Conservation (phyloP, 2,797 vertebrate genomes). For the Onychomys arenicola region DNA sequence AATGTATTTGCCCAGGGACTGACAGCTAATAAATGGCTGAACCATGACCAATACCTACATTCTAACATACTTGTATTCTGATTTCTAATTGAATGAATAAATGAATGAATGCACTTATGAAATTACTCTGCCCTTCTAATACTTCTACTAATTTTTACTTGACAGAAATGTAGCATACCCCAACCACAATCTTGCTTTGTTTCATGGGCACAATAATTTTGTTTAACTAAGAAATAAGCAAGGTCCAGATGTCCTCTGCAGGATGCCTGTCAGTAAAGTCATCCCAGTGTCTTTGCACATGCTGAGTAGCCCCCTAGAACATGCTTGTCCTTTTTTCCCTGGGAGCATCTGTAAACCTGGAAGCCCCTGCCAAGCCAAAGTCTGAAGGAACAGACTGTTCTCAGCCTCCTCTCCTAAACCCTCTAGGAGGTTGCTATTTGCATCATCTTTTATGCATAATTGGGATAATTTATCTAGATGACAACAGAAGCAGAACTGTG, state of each 20-base stretch:
- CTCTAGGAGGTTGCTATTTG: conserved; percentile 84
- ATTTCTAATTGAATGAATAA: background rate
- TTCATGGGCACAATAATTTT: conserved; percentile 80
- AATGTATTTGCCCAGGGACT: background rate
- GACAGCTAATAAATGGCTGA: conserved; percentile 34
- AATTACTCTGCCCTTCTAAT: conserved; percentile 30
- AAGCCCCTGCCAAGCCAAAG: conserved; percentile 79
- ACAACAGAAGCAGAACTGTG: conserved; percentile 83
- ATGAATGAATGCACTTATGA: conserved; percentile 19
- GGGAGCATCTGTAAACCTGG: conserved; percentile 81
- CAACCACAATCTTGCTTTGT: conserved; percentile 62
- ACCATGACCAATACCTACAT: conserved; percentile 24
- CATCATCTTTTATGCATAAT: conserved; percentile 83
- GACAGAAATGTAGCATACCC: conserved; percentile 28
- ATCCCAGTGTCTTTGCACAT: conserved; percentile 74
- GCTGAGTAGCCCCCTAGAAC: conserved; percentile 75
- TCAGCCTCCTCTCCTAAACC: conserved; percentile 82
- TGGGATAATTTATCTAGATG: conserved; percentile 86
- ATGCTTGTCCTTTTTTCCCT: conserved; percentile 83
- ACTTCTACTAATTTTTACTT: conserved; percentile 46
- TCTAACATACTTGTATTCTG: conserved; percentile 36
- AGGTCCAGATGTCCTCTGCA: conserved; percentile 84
- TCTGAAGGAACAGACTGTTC: conserved; percentile 78
- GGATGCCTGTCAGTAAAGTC: conserved; percentile 80
- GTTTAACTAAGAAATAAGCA: conserved; percentile 82